Evolutionary conservation across 2,113 vertebrate species (phyloP).

Genomic region (Narcine bancroftii): DNA sequence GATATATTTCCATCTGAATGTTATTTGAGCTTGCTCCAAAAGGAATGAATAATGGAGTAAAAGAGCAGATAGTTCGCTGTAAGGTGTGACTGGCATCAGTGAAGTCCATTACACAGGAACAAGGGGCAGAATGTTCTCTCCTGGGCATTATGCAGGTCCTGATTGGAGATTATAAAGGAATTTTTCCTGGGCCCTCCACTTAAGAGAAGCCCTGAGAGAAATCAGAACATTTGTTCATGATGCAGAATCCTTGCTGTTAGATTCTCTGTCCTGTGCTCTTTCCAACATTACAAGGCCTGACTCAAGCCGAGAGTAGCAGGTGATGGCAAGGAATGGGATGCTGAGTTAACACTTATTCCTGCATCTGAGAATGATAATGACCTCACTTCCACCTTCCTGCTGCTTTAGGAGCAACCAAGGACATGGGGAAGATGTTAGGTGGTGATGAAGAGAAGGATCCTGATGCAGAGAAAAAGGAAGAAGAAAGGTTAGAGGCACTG

Average conservation of each 20-base stretch:
- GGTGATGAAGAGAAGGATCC: constrained; percentile 79
- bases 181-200: background rate
- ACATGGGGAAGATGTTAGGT: constrained; percentile 76
- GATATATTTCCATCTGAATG: background rate
- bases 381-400: background rate
- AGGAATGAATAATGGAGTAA: background rate
- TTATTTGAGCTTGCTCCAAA: background rate
- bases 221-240: background rate
- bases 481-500: constrained; percentile 80
- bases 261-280: background rate
- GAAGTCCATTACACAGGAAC: too few relatives aligned
- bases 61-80: background rate
- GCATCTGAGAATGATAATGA: background rate
- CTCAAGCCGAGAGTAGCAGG: background rate
- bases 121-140: background rate
- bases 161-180: background rate
- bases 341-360: background rate
- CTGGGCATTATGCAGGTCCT: background rate
- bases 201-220: too few relatives aligned
- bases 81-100: too few relatives aligned
- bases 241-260: background rate
- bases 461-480: constrained; percentile 81
- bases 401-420: constrained; percentile 73
- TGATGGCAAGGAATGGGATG: background rate
- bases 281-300: background rate